Conservation (phyloP, 1,140 invertebrate genomes). For the Drosophila ambigua region DNA sequence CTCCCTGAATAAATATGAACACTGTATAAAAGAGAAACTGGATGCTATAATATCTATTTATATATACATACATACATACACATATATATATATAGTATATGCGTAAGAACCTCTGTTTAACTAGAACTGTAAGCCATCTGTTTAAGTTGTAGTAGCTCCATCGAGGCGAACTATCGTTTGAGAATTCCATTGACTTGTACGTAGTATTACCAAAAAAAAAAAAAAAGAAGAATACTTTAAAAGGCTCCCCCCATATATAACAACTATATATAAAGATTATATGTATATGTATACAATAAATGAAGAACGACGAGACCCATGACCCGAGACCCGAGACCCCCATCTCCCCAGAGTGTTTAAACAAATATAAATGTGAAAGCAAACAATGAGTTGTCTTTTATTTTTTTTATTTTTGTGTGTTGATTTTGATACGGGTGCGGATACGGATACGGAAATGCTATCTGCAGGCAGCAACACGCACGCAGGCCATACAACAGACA, state of each 20-base stretch:
- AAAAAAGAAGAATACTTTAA: background rate
- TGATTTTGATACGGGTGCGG: slow-evolving; percentile 13
- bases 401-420: slow-evolving; percentile 14
- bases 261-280: slow-evolving; percentile 40
- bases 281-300: slow-evolving; percentile 51
- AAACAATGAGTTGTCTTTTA: slow-evolving; percentile 39
- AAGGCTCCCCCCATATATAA: slow-evolving; percentile 24
- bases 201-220: slow-evolving; percentile 26
- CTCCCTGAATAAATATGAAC: slow-evolving; percentile 29
- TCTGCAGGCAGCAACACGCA: slow-evolving; percentile 62
- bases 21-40: slow-evolving; percentile 34
- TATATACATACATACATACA: background rate
- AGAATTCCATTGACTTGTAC: slow-evolving; percentile 21
- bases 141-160: slow-evolving; percentile 38
- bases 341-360: slow-evolving; percentile 67
- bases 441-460: slow-evolving; percentile 54
- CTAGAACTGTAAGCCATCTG: slow-evolving; percentile 37
- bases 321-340: too few relatives aligned
- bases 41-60: slow-evolving; percentile 26
- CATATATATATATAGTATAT: slow-evolving; percentile 7
- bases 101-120: slow-evolving; percentile 41
- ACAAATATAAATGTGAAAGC: slow-evolving; percentile 76
- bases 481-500: slow-evolving; percentile 56
- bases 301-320: slow-evolving; percentile 25
- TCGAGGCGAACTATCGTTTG: slow-evolving; percentile 8